Percentiles rank a stretch among this genome's conserved stretches.
Conservation (phyloP, 2,113 vertebrate genomes). For the Cnemophilus loriae region DNA sequence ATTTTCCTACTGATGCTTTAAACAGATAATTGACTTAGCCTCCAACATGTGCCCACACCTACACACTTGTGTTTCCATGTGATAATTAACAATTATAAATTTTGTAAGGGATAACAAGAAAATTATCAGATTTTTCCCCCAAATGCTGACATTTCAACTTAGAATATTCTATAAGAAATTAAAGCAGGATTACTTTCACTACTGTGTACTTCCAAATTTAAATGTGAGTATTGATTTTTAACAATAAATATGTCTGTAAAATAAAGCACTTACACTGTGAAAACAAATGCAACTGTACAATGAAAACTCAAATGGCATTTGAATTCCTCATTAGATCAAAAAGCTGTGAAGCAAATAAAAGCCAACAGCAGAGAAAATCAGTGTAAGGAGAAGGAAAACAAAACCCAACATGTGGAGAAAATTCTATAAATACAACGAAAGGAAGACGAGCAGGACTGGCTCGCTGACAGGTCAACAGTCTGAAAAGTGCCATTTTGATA, state of each 20-base stretch:
- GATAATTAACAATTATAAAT: background rate
- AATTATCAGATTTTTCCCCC: background rate
- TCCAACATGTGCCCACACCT: background rate
- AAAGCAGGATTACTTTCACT: background rate
- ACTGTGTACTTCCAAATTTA: background rate
- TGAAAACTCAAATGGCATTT: background rate
- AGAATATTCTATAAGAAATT: background rate
- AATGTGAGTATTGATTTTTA: background rate
- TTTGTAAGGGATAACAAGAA: background rate
- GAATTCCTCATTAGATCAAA: background rate
- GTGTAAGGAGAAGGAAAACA: background rate
- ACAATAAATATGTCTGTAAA: background rate
- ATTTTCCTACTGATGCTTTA: background rate
- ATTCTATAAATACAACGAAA: background rate
- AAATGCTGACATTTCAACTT: background rate
- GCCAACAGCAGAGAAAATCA: background rate
- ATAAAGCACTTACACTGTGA: background rate
- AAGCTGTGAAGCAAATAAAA: background rate
- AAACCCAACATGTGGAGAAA: fast-evolving
- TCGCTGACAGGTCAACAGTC: background rate
- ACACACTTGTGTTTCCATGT: background rate
- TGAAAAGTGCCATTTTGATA: background rate
- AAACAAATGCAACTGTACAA: background rate
- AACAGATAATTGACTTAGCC: background rate
- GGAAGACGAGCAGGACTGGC: background rate